These are phyloP conservation scores for Xylocampa areola DNA, from an alignment of 2,888 invertebrate species.

Conservation along the genomic window DNA sequence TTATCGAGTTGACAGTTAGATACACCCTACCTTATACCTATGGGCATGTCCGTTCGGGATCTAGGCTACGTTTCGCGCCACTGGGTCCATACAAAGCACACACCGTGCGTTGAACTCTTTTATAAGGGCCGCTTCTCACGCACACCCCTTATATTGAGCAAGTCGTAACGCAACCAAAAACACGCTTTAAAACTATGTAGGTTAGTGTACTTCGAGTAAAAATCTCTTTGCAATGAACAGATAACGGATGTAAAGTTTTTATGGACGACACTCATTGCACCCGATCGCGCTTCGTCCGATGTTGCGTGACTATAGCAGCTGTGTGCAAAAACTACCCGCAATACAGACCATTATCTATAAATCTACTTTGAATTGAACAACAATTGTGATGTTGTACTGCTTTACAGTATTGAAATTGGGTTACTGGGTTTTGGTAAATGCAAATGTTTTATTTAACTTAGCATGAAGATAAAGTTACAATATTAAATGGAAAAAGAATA, in stretches of 20 bases:
- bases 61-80: conserved; percentile 77
- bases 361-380: conserved; percentile 27
- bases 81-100: conserved; percentile 77
- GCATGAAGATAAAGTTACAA: too few relatives aligned
- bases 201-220: conserved; percentile 70
- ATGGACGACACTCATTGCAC: conserved; percentile 65
- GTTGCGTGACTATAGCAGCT: conserved; percentile 73
- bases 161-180: conserved; percentile 63
- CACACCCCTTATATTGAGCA: conserved; percentile 64
- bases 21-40: conserved; percentile 37
- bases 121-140: conserved; percentile 83
- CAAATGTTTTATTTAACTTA: neutral
- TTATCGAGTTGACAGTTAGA: conserved; percentile 36
- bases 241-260: conserved; percentile 78
- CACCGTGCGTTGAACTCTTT: conserved; percentile 89
- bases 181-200: conserved; percentile 66
- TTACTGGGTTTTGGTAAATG: conserved; percentile 12
- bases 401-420: conserved; percentile 1
- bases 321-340: conserved; percentile 64
- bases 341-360: conserved; percentile 32
- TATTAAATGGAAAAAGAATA: too few relatives aligned
- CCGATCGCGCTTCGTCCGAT: conserved; percentile 64
- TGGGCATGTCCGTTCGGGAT: conserved; percentile 66
- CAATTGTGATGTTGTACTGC: conserved; percentile 14
- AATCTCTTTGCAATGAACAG: conserved; percentile 56